Base-by-base conservation (phyloP, 2,113 vertebrate genomes). In the Chaetops frenatus region DNA sequence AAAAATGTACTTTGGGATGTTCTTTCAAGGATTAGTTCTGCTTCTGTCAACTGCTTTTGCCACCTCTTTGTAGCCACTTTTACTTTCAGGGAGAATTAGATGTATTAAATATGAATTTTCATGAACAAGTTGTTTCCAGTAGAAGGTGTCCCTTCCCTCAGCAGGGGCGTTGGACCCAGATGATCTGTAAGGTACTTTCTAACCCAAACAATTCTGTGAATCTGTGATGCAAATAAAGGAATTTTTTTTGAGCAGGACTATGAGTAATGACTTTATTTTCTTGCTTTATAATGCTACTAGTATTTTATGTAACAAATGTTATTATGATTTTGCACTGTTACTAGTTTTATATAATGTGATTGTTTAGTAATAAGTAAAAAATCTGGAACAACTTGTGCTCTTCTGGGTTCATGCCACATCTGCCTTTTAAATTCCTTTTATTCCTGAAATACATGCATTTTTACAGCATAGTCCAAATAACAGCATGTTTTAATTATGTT, bases 371-470 rank as follows among this genome's bases (percentile, higher is more conserved):
- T 81, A 93, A 86, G 67, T 70, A 48, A 93, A 51, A 86, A 93
- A 92, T 84, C 77, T 95, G 73, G 67, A 94, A 88, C 77, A 97
- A 85, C 89, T 92, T 91, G 36, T 3, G 7, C 65, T 96, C 27
- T 93, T 94, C 82, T 93, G 44, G 62, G 82, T 93, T 90, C 74
- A 36, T 97, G 54, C 48, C 78, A 84, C 28, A 48, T 71, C 51
- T 85, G 60, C 88, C 40, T 95, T 94, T 95, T 95, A 95, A 96
- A 60, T 96, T 96, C 71, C 91, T 79, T 95, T 85, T 86, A 67
- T 84, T 96, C 87, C 60, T 79, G 92, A 97, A 87, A 47, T 89
- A 38, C 0, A 31, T 95, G 65, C 72, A 76, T 76, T 92, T 97
- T 96, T 95, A 85, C 60, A 86, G 50, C 81, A 88, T 76, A 97